phyloP scores from a whole-genome alignment of 2,113 vertebrate genomes.

The Ranitomeya imitator region DNA sequence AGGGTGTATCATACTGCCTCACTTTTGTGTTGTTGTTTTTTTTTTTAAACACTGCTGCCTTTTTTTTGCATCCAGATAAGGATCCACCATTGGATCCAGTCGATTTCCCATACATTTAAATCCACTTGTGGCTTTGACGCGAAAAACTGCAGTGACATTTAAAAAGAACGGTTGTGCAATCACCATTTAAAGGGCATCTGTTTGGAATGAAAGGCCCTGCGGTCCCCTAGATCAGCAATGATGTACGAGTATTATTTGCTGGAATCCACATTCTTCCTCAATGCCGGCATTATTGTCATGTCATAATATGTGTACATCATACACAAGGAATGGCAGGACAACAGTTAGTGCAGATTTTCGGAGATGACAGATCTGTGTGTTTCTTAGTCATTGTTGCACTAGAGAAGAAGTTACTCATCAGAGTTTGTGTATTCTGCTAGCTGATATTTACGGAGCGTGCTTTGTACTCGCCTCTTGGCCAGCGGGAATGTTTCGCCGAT shows the following conservation, averaged over 20 bases:
- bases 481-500: not conserved
- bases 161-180: too few relatives aligned
- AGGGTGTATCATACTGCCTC: too few relatives aligned
- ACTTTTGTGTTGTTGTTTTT: too few relatives aligned
- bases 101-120: too few relatives aligned
- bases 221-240: not conserved
- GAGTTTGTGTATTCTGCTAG: not conserved
- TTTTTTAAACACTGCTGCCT: too few relatives aligned
- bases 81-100: too few relatives aligned
- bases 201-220: not conserved
- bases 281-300: not conserved
- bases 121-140: too few relatives aligned
- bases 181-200: not conserved
- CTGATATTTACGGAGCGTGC: not conserved
- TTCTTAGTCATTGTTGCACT: not conserved
- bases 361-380: not conserved
- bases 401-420: not conserved
- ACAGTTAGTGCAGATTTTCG: not conserved
- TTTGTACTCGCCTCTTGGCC: not conserved
- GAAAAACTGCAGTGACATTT: too few relatives aligned
- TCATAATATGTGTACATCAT: not conserved
- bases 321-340: not conserved
- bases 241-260: not conserved
- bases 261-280: not conserved
- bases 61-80: too few relatives aligned